Evolutionary conservation across 37 sponge, comb jelly and placozoan genomes (phyloP), one percentile per base, ranked within the genome.

Genomic region (Theonella swinhoei): DNA sequence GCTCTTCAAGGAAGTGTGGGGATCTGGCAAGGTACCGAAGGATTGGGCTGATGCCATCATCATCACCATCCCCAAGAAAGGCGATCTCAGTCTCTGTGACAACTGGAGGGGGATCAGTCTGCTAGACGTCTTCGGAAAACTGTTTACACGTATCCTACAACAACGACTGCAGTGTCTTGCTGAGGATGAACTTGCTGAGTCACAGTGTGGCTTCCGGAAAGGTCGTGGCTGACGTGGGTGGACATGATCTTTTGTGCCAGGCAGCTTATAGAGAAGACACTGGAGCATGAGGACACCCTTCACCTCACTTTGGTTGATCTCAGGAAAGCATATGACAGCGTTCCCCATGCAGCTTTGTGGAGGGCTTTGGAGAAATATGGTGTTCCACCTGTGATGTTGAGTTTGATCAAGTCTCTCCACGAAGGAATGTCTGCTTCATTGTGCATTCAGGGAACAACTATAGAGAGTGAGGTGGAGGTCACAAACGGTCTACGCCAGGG

Each of bases 401-500:
- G 35, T 64, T 25, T 83, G 43, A 74, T 83, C 33, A 64, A 8
- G 32, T 75, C 84, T 62, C 84, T 83, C 33, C 76, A 83, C 61
- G 66, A 82, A 9, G 72, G 83, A 24, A 81, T 81, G 82, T 14
- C 28, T 20, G 83, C 83, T 41, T 29, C 4, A 3, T 66, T 75
- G 22, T 11, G 58, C 38, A 24, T 67, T 7, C 70, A 62, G 17
- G 37, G 61, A 33, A 14, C 23, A 30, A 24, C 68, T 14, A 47
- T 75, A 28, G 69, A 76, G 77, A n/a, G n/a, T n/a, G 67, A 76
- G 24, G 42, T 66, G 11, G 29, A 64, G 2, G 77, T 66, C 1
- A 58, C 66, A 28, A 76, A 76, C 66, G 77, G 67, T 5, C 75
- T 84, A 31, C 64, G 85, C 23, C 85, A 84, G 28, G 84, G 84